Evolutionary conservation across 1,140 invertebrate genomes (phyloP).

Genomic region (Saccostrea glomerata): DNA sequence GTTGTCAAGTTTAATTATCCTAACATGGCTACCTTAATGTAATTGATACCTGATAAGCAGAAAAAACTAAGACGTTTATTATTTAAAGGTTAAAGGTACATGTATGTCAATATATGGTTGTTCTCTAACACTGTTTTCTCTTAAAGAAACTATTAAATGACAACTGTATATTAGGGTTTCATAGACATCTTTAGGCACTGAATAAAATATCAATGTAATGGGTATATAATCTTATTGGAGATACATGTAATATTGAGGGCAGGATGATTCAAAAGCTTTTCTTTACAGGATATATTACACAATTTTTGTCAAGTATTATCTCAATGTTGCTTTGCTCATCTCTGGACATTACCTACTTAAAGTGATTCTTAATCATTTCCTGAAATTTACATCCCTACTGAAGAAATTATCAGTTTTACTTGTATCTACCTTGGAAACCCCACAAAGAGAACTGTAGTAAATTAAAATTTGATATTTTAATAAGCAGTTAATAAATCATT

Average conservation of each 20-base stretch:
- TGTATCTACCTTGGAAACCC: too few species aligned
- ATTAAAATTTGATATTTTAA: not conserved
- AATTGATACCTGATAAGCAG: too few species aligned
- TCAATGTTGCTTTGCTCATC: not conserved
- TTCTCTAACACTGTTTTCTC: not conserved
- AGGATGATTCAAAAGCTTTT: not conserved
- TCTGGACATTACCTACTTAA: not conserved
- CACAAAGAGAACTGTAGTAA: not conserved
- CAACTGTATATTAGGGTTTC: not conserved
- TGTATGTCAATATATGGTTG: too few species aligned
- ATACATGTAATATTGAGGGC: not conserved
- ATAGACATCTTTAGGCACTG: too few species aligned
- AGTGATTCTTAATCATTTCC: conserved; percentile 3
- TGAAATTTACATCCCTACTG: not conserved
- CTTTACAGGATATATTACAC: conserved; percentile 7
- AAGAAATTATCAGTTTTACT: not conserved
- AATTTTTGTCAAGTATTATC: not conserved
- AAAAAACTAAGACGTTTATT: too few species aligned
- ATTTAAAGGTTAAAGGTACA: too few species aligned
- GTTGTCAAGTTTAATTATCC: not conserved
- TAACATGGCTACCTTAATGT: too few species aligned
- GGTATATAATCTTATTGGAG: too few species aligned
- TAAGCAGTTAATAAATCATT: not conserved
- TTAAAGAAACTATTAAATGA: not conserved
- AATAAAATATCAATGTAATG: too few species aligned